phyloP scores from a whole-genome alignment of 2,888 invertebrate genomes.

The Girardia tigrina region DNA sequence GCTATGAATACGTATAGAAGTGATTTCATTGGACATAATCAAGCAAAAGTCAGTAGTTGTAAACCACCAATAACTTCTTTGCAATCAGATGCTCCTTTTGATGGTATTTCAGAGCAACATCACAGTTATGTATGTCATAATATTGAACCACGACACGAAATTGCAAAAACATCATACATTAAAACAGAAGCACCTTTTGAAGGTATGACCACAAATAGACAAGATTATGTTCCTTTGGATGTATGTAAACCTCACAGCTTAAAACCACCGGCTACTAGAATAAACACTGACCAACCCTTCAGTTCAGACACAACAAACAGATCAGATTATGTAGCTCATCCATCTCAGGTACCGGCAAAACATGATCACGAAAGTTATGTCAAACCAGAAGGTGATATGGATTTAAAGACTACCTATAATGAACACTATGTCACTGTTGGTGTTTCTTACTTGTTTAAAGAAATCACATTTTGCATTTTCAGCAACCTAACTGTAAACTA shows the following conservation, averaged over 20 bases:
- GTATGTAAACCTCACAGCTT: not conserved
- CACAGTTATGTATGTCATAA: not conserved
- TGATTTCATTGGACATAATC: not conserved
- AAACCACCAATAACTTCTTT: not conserved
- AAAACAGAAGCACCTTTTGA: not conserved
- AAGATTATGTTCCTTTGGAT: not conserved
- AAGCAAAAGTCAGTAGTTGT: conserved; percentile 3
- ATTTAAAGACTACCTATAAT: not conserved
- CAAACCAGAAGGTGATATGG: not conserved
- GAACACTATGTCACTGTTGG: not conserved
- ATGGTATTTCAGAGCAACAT: not conserved
- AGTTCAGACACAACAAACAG: not conserved
- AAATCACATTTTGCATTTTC: not conserved
- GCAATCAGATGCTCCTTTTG: not conserved
- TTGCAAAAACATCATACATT: not conserved
- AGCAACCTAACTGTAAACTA: not conserved
- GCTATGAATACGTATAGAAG: not conserved
- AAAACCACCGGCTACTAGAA: not conserved
- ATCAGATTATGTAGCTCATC: not conserved
- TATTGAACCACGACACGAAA: not conserved
- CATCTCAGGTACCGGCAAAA: not conserved
- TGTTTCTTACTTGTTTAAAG: too few species aligned
- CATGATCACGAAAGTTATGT: not conserved
- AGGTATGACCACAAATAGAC: not conserved
- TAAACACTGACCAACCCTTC: not conserved